These are phyloP conservation scores for Pelobates cultripes DNA, from an alignment of 2,797 vertebrate genomes.

Conservation along the genomic window DNA sequence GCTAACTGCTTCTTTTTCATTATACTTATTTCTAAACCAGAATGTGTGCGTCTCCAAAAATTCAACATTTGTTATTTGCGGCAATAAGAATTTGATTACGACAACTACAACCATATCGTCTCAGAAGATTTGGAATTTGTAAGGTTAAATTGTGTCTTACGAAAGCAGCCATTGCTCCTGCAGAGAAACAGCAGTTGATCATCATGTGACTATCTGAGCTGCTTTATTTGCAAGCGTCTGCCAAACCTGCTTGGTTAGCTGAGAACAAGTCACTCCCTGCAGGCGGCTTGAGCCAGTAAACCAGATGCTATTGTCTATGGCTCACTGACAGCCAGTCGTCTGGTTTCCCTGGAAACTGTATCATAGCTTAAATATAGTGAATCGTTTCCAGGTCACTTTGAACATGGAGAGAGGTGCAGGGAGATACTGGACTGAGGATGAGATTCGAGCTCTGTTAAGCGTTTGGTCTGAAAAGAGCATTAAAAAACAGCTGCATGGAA, in stretches of 20 bases:
- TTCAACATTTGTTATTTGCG: no score
- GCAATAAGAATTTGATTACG: no score
- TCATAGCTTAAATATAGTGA: slow-evolving; percentile 84
- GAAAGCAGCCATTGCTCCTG: background rate
- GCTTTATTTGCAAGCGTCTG: slow-evolving; percentile 66
- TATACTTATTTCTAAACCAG: no score
- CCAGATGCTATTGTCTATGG: slow-evolving; percentile 83
- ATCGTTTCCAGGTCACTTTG: slow-evolving; percentile 96
- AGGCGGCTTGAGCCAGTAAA: slow-evolving; percentile 95
- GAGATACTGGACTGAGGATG: slow-evolving; percentile 87
- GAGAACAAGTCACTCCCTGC: slow-evolving; percentile 87
- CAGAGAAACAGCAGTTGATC: background rate
- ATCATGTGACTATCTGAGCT: slow-evolving; percentile 49
- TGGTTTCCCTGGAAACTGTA: slow-evolving; percentile 95
- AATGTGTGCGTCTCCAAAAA: no score
- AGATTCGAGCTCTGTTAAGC: slow-evolving; percentile 84
- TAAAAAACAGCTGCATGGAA: slow-evolving; percentile 76
- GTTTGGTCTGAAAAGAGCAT: slow-evolving; percentile 85
- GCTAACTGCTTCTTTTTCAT: no score
- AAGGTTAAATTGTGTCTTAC: no score
- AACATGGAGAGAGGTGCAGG: slow-evolving; percentile 90
- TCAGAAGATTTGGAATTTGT: no score
- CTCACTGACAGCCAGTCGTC: slow-evolving; percentile 87
- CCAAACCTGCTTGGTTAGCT: slow-evolving; percentile 82
- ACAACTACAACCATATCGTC: no score